Base-by-base conservation (phyloP, 2,888 invertebrate genomes). In the Petrophora chlorosata region DNA sequence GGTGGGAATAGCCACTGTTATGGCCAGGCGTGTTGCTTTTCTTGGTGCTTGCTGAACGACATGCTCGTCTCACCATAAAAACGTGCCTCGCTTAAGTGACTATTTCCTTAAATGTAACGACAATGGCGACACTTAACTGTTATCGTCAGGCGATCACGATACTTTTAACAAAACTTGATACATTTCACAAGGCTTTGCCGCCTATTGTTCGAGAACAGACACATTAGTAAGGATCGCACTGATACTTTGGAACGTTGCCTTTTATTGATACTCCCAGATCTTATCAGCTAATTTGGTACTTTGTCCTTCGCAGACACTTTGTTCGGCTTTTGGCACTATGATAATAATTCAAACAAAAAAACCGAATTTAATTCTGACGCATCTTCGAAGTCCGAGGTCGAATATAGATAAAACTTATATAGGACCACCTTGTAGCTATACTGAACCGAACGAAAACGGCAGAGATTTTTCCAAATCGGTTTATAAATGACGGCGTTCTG, bases 111-210 rank as follows among this genome's bases (percentile, higher is more conserved):
- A 54, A 55, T 49, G 19, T 56, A 47, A 44, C 39, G 47, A 63
- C 63, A 63, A 63, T 52, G 15, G 53, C 46, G 39, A 50, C 57
- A 59, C 62, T 59, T 57, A 45, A 48, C 52, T 50, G 63, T 73
- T 79, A 76, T 79, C 78, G 56, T 42, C 19, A 59, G 56, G n/a
- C n/a, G 57, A 51, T 67, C 58, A 61, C 53, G 63, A 76, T 75
- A 76, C 70, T 75, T 70, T 65, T 69, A 70, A 67, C 73, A 71
- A 79, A 76, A 80, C 76, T 76, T 62, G 80, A 84, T 84, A 78
- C 73, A 73, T 79, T 78, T 73, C 67, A 76, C 69, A 73, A 71
- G 64, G 41, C 41, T 48, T 5, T 53, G 64, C 72, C 77, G 73
- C 58, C 66, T 45, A 56, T 76, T 73, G 70, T 73, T 39, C 46